Base-by-base conservation (phyloP, 2,113 vertebrate genomes). In the Bagarius yarrelli region DNA sequence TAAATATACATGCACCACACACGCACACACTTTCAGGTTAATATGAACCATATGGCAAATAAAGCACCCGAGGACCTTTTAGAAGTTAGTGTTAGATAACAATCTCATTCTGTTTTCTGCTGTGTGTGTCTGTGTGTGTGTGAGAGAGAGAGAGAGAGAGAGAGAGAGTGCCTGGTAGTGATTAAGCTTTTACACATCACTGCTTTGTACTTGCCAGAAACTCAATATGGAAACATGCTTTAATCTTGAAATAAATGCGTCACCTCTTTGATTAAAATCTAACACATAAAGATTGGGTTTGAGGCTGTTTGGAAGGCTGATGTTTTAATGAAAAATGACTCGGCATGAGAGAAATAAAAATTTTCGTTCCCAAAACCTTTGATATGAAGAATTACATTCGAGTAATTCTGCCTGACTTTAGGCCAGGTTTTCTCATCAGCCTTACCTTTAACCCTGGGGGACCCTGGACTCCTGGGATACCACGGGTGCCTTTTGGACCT, bases 401-500 rank as follows among this genome's bases (percentile, higher is more conserved):
- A 27, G n/a, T 44, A 30, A 47, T 12, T 9, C 19, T 72, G 18
- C 18, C 40, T 59, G 8, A 13, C 44, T 27, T 57, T n/a, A 30
- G 25, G 25, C 23, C 59, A 66, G 8, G 16, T 78, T 56, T 52
- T 30, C 16, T 40, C 27, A 59, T 36, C n/a, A 55, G 18, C 55
- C 84, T 90, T 76, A 93, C 93, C 87, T 92, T 93, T 15, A 89
- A 47, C 44, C 93, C 93, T 89, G 89, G 82, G 88, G 89, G 89
- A 83, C 96, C 96, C 56, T 88, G 91, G 47, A 91, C 76, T 76
- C 96, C 96, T 86, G 91, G 92, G 13, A 92, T 81, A 0, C 97
- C 97, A 4, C 56, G 75, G 78, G 96, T 94, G 23, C 97, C 97
- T 82, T 96, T 97, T 0, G 91, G 95, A 89, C 96, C 96, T 71